Evolutionary conservation across 53 echinoderm and acorn worm genomes (phyloP), one percentile per base, ranked within the genome.

Genomic region (Mesocentrotus franciscanus): DNA sequence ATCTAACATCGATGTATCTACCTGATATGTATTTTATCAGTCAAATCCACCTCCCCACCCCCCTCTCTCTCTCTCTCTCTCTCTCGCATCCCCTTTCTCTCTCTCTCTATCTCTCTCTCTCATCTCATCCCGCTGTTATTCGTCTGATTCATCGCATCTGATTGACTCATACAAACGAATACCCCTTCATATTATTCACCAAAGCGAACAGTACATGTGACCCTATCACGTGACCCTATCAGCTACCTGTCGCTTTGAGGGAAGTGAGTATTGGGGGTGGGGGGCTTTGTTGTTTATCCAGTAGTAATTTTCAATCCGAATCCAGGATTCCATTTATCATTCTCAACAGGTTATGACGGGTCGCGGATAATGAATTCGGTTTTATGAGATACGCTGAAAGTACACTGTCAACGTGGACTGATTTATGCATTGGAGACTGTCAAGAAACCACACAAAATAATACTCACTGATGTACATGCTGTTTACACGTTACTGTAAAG

Each of bases 41-140:
- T n/a, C n/a, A n/a, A n/a, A n/a, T n/a, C 10, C 14, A 12, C 61
- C 61, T 61, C 13, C 14, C 14, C 61, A 10, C 61, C 14, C 14
- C 14, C 9, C 27, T n/a, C 27, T n/a, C 75, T 10, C 93, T 32
- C 93, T 18, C 42, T 35, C 92, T 10, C 14, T 29, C 66, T 60
- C 92, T 55, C 55, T 49, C 56, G 1, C 0, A 1, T n/a, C 91
- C 10, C 32, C 36, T 71, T 17, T 42, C 81, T 42, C 36, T 49
- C 81, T 83, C 94, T 94, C 94, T 83, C 83, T 83, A 83, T 94
- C 94, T 59, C 78, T 81, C 94, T 56, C 60, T 57, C 9, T 83
- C 83, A 12, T 61, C 64, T 94, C 85, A 26, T 60, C 8, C 87
- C 58, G 7, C 60, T 91, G 64, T 24, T 91, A 68, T 91, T 20